phyloP scores from a whole-genome alignment of 37 sponge, comb jelly and placozoan genomes.

The Halisarca cf. caerulea region DNA sequence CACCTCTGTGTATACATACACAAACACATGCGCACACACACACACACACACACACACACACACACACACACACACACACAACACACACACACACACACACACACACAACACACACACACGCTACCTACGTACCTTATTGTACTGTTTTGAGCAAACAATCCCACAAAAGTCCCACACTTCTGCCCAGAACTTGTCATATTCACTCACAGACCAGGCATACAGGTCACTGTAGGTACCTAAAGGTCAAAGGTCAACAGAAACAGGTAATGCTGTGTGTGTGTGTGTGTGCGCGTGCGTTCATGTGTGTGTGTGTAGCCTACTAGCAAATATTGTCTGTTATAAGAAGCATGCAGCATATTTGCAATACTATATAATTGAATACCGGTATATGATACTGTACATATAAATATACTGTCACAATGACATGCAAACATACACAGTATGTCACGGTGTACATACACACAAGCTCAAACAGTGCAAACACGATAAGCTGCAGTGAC shows the following conservation, averaged over 20 bases:
- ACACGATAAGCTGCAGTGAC: background rate
- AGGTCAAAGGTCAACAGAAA: background rate
- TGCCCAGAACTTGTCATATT: slow-evolving; percentile 92
- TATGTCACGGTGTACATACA: too few relatives aligned
- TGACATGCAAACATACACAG: too few relatives aligned
- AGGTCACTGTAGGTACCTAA: slow-evolving; percentile 83
- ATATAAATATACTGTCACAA: too few relatives aligned
- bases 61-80: slow-evolving; percentile 10
- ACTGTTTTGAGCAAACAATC: slow-evolving; percentile 72
- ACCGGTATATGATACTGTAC: too few relatives aligned
- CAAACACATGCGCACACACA: background rate
- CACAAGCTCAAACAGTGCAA: too few relatives aligned
- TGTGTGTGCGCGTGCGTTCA: too few relatives aligned
- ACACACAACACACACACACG: background rate
- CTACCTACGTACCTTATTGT: slow-evolving; percentile 65
- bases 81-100: slow-evolving; percentile 9
- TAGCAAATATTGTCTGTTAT: too few relatives aligned
- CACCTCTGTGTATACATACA: too few relatives aligned
- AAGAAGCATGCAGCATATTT: too few relatives aligned
- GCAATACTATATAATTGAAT: too few relatives aligned
- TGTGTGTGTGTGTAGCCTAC: too few relatives aligned
- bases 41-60: background rate
- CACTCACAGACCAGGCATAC: slow-evolving; percentile 87
- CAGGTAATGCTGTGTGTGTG: background rate
- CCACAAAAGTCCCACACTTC: slow-evolving; percentile 80